phyloP scores from a whole-genome alignment of 2,888 invertebrate genomes.

The Amiota communis region DNA sequence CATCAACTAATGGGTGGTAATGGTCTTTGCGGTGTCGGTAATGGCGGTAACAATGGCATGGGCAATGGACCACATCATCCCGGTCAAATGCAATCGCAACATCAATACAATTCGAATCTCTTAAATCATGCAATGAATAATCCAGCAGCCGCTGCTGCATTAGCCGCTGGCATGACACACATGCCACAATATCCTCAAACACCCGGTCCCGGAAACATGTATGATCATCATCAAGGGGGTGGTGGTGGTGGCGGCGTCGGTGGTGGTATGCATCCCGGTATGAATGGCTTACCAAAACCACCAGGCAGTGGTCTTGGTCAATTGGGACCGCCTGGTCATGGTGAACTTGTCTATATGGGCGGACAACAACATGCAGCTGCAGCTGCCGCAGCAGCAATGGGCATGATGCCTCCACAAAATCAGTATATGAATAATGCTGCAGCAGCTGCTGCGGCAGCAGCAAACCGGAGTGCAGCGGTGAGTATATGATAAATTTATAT shows the following conservation, averaged over 20 bases:
- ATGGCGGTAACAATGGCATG: conserved; percentile 70
- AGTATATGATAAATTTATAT: conserved; percentile 50
- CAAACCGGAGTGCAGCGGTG: conserved; percentile 72
- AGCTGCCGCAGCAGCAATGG: conserved; percentile 63
- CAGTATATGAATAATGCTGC: conserved; percentile 72
- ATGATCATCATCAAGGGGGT: conserved; percentile 71
- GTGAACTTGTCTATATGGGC: conserved; percentile 71
- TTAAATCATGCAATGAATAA: conserved; percentile 72
- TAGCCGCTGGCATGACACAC: conserved; percentile 65
- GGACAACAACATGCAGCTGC: conserved; percentile 70
- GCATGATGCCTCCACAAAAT: conserved; percentile 71
- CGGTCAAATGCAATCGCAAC: conserved; percentile 74
- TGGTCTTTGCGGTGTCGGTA: conserved; percentile 68
- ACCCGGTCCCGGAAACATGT: conserved; percentile 67
- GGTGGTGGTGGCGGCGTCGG: conserved; percentile 42
- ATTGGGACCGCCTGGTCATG: conserved; percentile 49
- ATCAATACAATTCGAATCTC: conserved; percentile 71
- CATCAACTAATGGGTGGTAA: conserved; percentile 73
- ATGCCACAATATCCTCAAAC: conserved; percentile 69
- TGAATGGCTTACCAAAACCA: conserved; percentile 66
- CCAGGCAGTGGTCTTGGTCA: conserved; percentile 42
- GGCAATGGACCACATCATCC: conserved; percentile 71
- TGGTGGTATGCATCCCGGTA: conserved; percentile 68
- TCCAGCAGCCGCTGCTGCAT: conserved; percentile 63
- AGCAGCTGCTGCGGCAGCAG: conserved; percentile 69